Base-by-base conservation (phyloP, 1,140 invertebrate species). In the Drosophila kurseongensis region DNA sequence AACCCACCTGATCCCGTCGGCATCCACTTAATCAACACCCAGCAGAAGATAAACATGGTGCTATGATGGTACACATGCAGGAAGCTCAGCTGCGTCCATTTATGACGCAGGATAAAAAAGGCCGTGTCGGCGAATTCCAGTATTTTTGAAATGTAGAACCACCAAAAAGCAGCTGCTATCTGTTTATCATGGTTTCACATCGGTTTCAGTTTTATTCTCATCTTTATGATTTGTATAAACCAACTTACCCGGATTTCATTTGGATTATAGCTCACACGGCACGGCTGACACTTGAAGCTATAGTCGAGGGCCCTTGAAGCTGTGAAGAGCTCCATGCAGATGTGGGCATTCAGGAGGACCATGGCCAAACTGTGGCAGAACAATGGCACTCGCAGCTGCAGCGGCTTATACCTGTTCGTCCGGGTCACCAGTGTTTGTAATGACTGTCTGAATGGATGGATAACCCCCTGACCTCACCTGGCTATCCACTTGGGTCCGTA, bases 21-120 rank as follows among this genome's bases (percentile, higher is more conserved):
- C 8, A 98, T 97, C 97, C 97, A 99, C 94, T 98, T 98, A 68
- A 98, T 96, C 16, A 97, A 97, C 75, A 98, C 98, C 97, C 98
- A 99, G 97, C 97, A 98, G 14, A 98, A 94, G 0, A 95, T 94
- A 85, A 98, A 97, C 96, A 98, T 98, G 0, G 97, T 97, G 5
- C 97, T 97, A 89, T 98, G 97, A 92, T 98, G 97, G 88, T 98
- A 98, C 0, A 98, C 95, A 75, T 98, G 97, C 4, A 98, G 94
- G 92, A 98, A 98, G 10, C 96, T 97, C 55, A 98, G 92, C 92
- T 98, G 97, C 69, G 95, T 95, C 62, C 96, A 95, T 85, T 98
- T 98, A 91, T 98, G 98, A 38, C 97, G 94, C 35, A 98, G 90
- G 61, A 98, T 97, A 78, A 98, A 97, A 94, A 98, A 98, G 75